A percentile compares a stretch with the other conserved stretches of the same genome.
These are phyloP conservation scores for Caiman crocodilus DNA, from an alignment of 2,797 vertebrate genomes.

Conservation along the genomic window DNA sequence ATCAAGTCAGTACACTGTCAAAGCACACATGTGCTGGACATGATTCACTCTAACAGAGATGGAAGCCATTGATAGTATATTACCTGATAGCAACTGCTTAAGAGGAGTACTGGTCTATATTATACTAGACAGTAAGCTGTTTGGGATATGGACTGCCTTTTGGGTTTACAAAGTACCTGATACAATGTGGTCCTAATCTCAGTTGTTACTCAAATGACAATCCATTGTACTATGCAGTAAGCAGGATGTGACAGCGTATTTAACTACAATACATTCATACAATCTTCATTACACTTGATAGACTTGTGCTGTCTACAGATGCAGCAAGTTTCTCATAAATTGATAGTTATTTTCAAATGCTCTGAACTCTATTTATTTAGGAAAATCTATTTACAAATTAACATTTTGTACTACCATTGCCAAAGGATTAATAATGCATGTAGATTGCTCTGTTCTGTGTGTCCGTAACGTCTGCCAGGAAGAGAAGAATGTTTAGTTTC, in stretches of 20 bases:
- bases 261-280: background rate
- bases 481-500: background rate
- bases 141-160: background rate
- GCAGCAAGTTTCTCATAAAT: background rate
- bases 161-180: background rate
- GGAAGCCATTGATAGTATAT: accelerated
- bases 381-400: background rate
- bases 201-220: background rate
- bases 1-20: background rate
- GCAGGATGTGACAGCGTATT: background rate
- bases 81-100: background rate
- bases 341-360: background rate
- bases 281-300: background rate
- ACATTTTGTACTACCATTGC: too few species aligned
- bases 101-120: accelerated
- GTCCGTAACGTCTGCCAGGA: background rate
- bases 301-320: background rate
- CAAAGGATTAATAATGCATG: background rate
- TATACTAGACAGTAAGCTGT: too few species aligned
- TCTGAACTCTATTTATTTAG: background rate
- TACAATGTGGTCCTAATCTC: background rate
- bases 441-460: background rate
- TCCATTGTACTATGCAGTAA: background rate
- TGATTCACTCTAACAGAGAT: background rate
- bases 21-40: background rate